Base-by-base conservation (phyloP, 92 coral and sea anemone species). In the Heliopora coerulea region DNA sequence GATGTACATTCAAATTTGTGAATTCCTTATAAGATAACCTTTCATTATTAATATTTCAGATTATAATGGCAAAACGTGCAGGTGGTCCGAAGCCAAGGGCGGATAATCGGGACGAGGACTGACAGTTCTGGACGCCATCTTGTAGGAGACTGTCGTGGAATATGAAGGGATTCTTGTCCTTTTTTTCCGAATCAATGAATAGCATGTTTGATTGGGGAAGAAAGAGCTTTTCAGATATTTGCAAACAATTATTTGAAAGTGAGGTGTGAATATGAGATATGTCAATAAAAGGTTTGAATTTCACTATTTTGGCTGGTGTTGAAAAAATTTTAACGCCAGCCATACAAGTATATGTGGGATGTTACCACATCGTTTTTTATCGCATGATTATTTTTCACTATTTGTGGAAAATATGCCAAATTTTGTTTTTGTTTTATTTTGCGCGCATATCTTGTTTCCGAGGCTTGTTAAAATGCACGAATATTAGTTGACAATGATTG, bases 61-160 rank as follows among this genome's bases (percentile, higher is more conserved):
- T 93, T 29, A 93, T 93, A 30, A 93, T 93, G 98, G 96, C 98
- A 29, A 93, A 93, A 65, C 96, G 85, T 1, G 98, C 98, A 0
- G 98, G 96, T 40, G 98, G 98, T 48, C 98, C 98, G 4, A 93
- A 93, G 63, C 96, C 98, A 21, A 88, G 82, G 58, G 81, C 87
- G 14, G 87, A 86, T 18, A 72, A 90, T 83, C 87, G 96, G 86
- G 97, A 91, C 68, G 97, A 91, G 44, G 97, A 91, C 60, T 89
- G 68, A 75, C 54, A 18, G 18, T 19, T n/a, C n/a, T n/a, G n/a
- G 40, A 28, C 54, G 10, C 40, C 29, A 58, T 23, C 37, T 50
- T 37, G 21, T 27, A 4, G 17, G 20, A 48, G 35, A 78, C 28
- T 23, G 39, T 3, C 67, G 35, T 7, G 33, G 30, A 8, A 15